Conservation (phyloP, 2,113 vertebrate species). For the Pomatorhinus ruficollis region DNA sequence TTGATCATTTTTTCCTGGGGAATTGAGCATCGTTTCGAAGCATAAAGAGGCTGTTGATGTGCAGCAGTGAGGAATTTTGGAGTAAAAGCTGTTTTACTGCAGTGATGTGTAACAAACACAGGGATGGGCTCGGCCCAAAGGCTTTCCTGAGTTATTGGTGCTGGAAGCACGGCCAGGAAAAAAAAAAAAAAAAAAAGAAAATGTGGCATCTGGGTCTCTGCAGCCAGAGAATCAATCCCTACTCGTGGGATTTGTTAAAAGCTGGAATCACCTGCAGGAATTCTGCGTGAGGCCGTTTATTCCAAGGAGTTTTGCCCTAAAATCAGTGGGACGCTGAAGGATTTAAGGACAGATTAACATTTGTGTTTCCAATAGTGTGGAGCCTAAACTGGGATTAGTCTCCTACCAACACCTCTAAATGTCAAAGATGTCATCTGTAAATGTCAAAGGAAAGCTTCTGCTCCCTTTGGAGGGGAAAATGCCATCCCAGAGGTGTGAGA, state of each 20-base stretch:
- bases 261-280: not conserved
- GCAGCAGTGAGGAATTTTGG: not conserved
- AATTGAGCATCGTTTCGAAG: not conserved
- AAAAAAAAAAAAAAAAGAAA: not conserved
- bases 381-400: not conserved
- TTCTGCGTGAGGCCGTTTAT: not conserved
- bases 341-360: not conserved
- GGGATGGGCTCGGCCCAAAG: not conserved
- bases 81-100: not conserved
- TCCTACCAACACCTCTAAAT: not conserved
- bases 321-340: rapidly evolving
- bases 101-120: not conserved
- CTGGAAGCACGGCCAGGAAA: not conserved
- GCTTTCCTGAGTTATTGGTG: not conserved
- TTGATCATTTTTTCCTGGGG: not conserved
- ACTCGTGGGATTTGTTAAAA: not conserved
- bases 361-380: rapidly evolving
- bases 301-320: too few relatives aligned
- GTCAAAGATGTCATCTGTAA: not conserved
- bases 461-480: not conserved
- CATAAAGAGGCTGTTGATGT: not conserved
- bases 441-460: not conserved
- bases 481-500: not conserved
- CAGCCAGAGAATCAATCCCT: not conserved
- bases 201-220: not conserved